These are phyloP conservation scores for Melipona beecheii DNA, from an alignment of 2,888 invertebrate species.

Conservation along the genomic window DNA sequence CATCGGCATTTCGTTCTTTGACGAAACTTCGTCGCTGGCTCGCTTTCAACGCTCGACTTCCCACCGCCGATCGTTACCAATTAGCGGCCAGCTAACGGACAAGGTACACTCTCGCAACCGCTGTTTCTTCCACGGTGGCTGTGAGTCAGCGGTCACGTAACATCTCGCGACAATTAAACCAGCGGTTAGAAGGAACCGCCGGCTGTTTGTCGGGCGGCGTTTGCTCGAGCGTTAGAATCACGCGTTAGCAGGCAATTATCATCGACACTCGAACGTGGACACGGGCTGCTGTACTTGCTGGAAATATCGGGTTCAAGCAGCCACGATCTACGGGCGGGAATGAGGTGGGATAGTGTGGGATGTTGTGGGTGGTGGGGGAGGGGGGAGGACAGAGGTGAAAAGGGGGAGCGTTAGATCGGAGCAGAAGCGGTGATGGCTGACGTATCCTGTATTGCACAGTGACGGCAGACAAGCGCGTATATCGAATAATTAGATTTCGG, in stretches of 20 bases:
- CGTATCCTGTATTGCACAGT: conserved; percentile 74
- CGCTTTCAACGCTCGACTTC: conserved; percentile 7
- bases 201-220: conserved; percentile 9
- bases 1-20: neutral
- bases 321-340: neutral
- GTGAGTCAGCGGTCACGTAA: neutral
- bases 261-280: conserved; percentile 1
- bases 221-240: conserved; percentile 32
- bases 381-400: neutral
- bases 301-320: conserved; percentile 34
- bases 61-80: conserved; percentile 27
- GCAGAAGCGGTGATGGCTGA: conserved; percentile 67
- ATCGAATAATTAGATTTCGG: conserved; percentile 83
- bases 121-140: neutral
- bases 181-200: neutral
- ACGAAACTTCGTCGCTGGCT: neutral
- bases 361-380: rapidly evolving
- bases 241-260: conserved; percentile 36
- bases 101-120: conserved; percentile 7
- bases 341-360: too few species aligned
- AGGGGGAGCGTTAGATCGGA: conserved; percentile 16
- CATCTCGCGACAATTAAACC: conserved; percentile 20
- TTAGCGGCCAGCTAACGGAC: conserved; percentile 19
- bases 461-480: conserved; percentile 79
- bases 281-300: conserved; percentile 17